Evolutionary conservation across 2,797 vertebrate species (phyloP).

Genomic region (Potorous gilbertii): DNA sequence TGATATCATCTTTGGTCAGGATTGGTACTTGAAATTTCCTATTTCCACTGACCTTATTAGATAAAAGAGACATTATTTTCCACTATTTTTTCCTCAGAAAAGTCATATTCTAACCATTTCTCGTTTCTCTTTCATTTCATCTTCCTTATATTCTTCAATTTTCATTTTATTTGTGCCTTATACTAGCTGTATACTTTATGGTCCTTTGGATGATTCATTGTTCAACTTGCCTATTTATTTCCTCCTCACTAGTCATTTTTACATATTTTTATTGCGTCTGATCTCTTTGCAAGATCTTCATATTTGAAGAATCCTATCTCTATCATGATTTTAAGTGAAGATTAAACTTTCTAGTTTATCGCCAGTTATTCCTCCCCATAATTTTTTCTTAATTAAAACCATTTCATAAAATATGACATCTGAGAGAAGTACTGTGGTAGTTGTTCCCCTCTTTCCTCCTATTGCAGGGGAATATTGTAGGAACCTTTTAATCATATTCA

Average conservation of each 20-base stretch:
- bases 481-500: constrained; percentile 21
- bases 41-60: background rate
- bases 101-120: background rate
- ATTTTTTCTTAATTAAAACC: constrained; percentile 27
- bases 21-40: background rate
- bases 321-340: constrained; percentile 23
- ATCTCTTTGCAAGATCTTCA: background rate
- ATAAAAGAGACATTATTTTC: background rate
- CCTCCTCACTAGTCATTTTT: background rate
- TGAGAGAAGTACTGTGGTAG: background rate
- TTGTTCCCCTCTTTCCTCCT: background rate
- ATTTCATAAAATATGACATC: constrained; percentile 8
- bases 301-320: background rate
- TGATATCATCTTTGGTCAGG: background rate
- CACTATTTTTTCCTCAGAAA: background rate
- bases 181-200: background rate
- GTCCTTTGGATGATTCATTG: background rate
- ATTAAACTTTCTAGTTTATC: background rate
- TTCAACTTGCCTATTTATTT: background rate
- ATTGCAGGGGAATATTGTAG: constrained; percentile 1
- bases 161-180: background rate
- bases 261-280: background rate
- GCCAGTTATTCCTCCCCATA: background rate
- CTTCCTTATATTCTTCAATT: background rate
- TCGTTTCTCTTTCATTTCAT: background rate